Evolutionary conservation across 2,113 vertebrate species (phyloP), one percentile per base, ranked within the genome.

Genomic region (Nesospiza acunhae): DNA sequence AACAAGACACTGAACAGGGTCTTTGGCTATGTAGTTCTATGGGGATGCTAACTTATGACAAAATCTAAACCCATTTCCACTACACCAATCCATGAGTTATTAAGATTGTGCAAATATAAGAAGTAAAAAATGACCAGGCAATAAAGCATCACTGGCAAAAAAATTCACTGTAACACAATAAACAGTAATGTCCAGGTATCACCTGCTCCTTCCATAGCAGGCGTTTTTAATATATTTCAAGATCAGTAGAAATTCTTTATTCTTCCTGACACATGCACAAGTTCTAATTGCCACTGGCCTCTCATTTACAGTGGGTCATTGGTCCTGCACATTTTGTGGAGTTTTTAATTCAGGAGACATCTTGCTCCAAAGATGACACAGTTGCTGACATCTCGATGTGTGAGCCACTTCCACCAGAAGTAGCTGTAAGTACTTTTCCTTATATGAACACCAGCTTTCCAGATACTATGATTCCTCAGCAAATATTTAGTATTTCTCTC

Each of bases 311-410:
- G 98, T 97, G 96, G 97, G 72, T 97, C 1, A 0, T 7, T 76
- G 95, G 97, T 75, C 83, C 93, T 75, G 15, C 88, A 15, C 39
- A 86, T 91, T 97, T 94, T 84, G 95, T 98, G 60, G 97, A 98
- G 58, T 98, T 97, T 84, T 87, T 96, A 70, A 93, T 98, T 85
- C 94, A 80, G 62, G 97, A 98, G 75, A 95, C 96, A 50, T 94
- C 93, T 18, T 98, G 97, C 81, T 82, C 31, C n/a, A 93, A 95
- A 93, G 78, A 8, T 3, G 49, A 96, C 20, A 20, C 1, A 0
- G 55, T 28, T n/a, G 10, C 62, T 84, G 85, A 97, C 16, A 27
- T 94, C 59, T 96, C 96, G 1, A 35, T 10, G 18, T 97, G 97
- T 67, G 44, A 94, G 39, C 67, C 92, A 14, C 94, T 96, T 68